phyloP scores from a whole-genome alignment of 2,888 invertebrate species.

The Anaspis maculata region DNA sequence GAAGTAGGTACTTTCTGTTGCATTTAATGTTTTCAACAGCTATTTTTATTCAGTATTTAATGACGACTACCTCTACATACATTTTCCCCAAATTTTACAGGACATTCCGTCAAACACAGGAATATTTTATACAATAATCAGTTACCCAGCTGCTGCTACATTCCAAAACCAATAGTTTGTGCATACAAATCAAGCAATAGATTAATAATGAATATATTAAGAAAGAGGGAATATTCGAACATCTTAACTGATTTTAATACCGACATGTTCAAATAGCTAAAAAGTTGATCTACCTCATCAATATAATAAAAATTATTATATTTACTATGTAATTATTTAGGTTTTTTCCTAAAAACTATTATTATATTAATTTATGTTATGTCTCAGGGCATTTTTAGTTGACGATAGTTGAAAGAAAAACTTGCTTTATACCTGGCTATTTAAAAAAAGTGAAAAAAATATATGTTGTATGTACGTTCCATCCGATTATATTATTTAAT shows the following conservation, averaged over 20 bases:
- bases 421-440: conserved; percentile 15
- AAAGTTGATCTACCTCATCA: conserved; percentile 33
- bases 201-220: background rate
- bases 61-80: no score
- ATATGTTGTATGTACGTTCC: conserved; percentile 17
- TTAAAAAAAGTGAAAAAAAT: no score
- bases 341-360: conserved; percentile 30
- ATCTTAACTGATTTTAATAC: conserved; percentile 5
- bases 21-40: no score
- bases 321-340: conserved; percentile 28
- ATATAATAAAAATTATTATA: no score
- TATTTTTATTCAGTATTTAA: no score
- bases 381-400: conserved; percentile 34
- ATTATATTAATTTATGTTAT: conserved; percentile 29
- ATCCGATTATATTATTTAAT: conserved; percentile 20
- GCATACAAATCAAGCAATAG: conserved; percentile 9
- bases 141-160: no score
- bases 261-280: conserved; percentile 29
- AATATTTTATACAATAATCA: conserved; percentile 5
- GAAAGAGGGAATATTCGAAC: conserved; percentile 8
- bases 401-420: conserved; percentile 13
- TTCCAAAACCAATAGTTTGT: conserved; percentile 5
- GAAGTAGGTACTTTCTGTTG: no score
- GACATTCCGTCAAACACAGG: conserved; percentile 7
- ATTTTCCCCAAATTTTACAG: no score